These are phyloP conservation scores for Gnatocerus cornutus DNA, from an alignment of 2,888 invertebrate species.

Conservation along the genomic window DNA sequence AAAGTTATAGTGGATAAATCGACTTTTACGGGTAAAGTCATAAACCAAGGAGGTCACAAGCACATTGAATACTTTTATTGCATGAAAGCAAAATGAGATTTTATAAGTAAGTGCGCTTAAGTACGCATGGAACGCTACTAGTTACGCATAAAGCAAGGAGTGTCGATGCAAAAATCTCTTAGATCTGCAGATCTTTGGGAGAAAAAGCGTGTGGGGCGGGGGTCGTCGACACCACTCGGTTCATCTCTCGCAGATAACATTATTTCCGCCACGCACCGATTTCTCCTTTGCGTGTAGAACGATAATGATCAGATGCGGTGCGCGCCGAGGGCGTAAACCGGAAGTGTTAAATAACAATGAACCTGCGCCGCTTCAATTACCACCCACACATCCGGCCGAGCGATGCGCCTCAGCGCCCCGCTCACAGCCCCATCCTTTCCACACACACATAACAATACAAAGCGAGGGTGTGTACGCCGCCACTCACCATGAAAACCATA, in stretches of 20 bases:
- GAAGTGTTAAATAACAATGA: conserved; percentile 65
- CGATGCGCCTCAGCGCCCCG: conserved; percentile 24
- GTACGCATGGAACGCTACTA: too few species aligned
- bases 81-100: background rate
- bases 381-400: conserved; percentile 64
- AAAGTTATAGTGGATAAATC: background rate
- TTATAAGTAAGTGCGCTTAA: too few species aligned
- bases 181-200: too few species aligned
- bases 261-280: conserved; percentile 36
- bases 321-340: conserved; percentile 63
- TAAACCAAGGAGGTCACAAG: conserved; percentile 1
- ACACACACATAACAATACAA: background rate
- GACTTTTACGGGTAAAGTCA: background rate
- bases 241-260: conserved; percentile 28
- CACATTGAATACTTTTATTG: background rate
- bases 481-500: conserved; percentile 68
- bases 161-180: too few species aligned
- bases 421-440: background rate
- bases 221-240: conserved; percentile 22
- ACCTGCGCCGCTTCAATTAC: conserved; percentile 65
- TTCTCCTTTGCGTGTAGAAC: conserved; percentile 44
- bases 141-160: too few species aligned
- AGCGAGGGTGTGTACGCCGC: background rate
- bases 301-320: conserved; percentile 47
- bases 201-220: background rate